Evolutionary conservation across 2,113 vertebrate genomes (phyloP), one percentile per base, ranked within the genome.

Genomic region (Platichthys stellatus): DNA sequence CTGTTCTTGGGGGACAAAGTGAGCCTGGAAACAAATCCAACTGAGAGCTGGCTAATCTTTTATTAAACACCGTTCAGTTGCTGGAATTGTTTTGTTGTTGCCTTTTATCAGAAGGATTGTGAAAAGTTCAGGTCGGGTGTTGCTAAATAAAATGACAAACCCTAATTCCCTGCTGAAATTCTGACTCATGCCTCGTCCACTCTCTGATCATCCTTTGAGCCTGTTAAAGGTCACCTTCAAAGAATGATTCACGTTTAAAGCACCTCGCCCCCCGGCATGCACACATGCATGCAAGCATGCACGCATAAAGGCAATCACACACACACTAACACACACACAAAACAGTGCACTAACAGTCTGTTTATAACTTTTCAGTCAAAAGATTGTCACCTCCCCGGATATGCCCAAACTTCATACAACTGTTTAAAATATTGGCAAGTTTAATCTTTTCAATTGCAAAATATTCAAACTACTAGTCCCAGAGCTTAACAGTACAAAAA

Each of bases 151-250:
- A 67, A 72, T 3, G 18, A 43, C 15, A 63, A 60, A 72, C 35
- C 12, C 18, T 63, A 4, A 26, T 21, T 51, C 28, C 23, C 14
- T 59, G 66, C 56, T 75, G 62, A 63, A 67, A 60, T 2, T 47
- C 6, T 26, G 63, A 63, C 43, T 60, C 53, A 24, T 35, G 47
- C 53, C 60, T 63, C 67, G 1, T 11, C 40, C 40, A 13, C 40
- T 26, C 56, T 85, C 28, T 20, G 31, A 51, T 51, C 60, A 40
- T 60, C 40, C 62, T 86, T 83, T 88, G 71, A 86, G 86, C 80
- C 68, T 31, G 40, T 31, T 63, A 90, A 93, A 93, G 87, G 90
- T 91, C 90, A 88, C 45, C 67, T 89, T 92, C 88, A 93, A 92
- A 93, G 87, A 69, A 21, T 24, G 45, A 18, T 49, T 49, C 14